Percentiles rank a stretch among this genome's conserved stretches.
Conservation (phyloP, 1,140 invertebrate species). For the Telenomus remus region DNA sequence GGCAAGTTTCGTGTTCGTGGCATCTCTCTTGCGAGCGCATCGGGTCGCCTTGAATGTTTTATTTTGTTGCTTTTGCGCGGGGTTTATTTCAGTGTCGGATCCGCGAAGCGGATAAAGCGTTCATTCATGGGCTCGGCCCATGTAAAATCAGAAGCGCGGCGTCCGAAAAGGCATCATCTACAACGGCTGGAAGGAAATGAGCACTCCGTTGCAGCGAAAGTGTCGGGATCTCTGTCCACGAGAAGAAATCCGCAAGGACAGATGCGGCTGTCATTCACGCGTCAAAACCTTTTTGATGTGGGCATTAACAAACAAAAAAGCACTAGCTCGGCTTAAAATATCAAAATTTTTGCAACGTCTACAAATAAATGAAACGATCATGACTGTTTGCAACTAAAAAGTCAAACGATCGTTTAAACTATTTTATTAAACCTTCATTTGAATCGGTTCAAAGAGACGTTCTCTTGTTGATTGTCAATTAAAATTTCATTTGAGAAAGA, state of each 20-base stretch:
- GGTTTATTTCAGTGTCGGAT: constrained; percentile 59
- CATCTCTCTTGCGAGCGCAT: constrained; percentile 40
- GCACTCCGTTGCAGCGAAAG: constrained; percentile 55
- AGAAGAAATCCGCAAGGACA: constrained; percentile 58
- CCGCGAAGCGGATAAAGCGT: constrained; percentile 52
- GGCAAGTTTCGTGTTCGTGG: constrained; percentile 30
- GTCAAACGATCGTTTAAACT: neutral
- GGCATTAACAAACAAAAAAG: constrained; percentile 49
- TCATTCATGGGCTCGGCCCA: constrained; percentile 53
- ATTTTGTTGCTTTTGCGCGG: constrained; percentile 48
- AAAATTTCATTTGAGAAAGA: neutral
- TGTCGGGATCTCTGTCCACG: constrained; percentile 51
- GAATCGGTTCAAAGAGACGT: too few species aligned
- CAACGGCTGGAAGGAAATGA: constrained; percentile 47
- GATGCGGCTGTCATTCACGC: constrained; percentile 68
- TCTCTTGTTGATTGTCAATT: neutral
- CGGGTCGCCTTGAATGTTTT: constrained; percentile 48
- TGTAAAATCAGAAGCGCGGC: constrained; percentile 48
- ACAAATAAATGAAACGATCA: too few species aligned
- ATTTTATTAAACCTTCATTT: neutral
- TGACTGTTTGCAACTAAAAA: neutral
- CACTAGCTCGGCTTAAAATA: constrained; percentile 50
- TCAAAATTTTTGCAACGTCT: constrained; percentile 30
- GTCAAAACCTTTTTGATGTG: constrained; percentile 64
- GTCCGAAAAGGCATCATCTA: constrained; percentile 50